Base-by-base conservation (phyloP, 35 echinoderm and acorn worm genomes). In the Anneissia japonica region DNA sequence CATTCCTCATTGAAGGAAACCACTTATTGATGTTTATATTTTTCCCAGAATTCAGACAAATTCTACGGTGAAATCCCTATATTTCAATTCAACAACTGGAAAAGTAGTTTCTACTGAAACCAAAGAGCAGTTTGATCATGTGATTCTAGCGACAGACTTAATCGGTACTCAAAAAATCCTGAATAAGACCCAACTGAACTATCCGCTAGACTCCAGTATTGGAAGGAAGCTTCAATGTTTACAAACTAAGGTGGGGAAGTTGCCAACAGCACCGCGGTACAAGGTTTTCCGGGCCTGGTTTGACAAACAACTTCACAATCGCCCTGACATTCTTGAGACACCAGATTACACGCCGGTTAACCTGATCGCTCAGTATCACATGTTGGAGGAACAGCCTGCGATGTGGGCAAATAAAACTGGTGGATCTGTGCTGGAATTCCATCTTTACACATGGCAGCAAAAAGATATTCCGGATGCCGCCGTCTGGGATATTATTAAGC, bases 281-380 rank as follows among this genome's bases (percentile, higher is more conserved):
- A 99, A 99, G 73, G 55, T 99, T 37, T 51, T 99, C 26, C 86
- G 86, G 76, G 86, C 91, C 2, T 99, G 92, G 96, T 99, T 99
- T 85, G 89, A 99, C 74, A 93, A 94, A 73, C 89, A 87, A 28
- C 74, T 94, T 12, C 36, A 83, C 30, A 37, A 79, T n/a, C n/a
- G 76, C 12, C 14, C 74, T 11, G 34, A 77, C 29, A 79, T 99
- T 21, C 35, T 99, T 28, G 92, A 99, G 46, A 99, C 96, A 0
- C 89, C 96, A 0, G 89, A 91, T 41, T 93, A 89, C 37, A 30
- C 31, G 37, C 96, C 96, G 4, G 46, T 99, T 32, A 92, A 89
- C 16, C 32, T 91, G 10, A 83, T 94, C 13, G 87, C 86, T 9
- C 96, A 99, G 89, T 80, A 82, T 75, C 96, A 99, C 55, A 37